Conservation (phyloP, 2,888 invertebrate genomes). For the Cheilosia urbana region DNA sequence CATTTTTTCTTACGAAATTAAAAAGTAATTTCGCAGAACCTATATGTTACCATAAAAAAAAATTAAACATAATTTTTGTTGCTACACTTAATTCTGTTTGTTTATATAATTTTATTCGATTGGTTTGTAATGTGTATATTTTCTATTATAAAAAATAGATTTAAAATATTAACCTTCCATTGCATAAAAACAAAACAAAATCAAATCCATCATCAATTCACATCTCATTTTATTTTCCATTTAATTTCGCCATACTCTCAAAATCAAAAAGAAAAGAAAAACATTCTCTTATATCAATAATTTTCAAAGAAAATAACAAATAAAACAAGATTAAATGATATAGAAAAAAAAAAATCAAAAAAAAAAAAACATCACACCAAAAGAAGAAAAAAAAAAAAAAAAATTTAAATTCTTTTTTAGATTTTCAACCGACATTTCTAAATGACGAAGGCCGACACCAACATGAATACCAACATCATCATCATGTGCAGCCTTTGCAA, state of each 20-base stretch:
- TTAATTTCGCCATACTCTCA: conserved; percentile 20
- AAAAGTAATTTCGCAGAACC: conserved; percentile 53
- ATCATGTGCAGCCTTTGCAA: conserved; percentile 38
- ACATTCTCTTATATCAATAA: conserved; percentile 43
- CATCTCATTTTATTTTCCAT: conserved; percentile 32
- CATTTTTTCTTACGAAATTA: conserved; percentile 43
- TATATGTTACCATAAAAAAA: conserved; percentile 29
- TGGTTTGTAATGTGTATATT: conserved; percentile 75
- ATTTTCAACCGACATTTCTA: conserved; percentile 63
- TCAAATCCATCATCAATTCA: conserved; percentile 40
- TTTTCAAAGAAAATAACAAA: conserved; percentile 56
- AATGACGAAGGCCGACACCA: conserved; percentile 51
- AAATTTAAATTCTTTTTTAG: conserved; percentile 69
- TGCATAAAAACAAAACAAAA: conserved; percentile 34
- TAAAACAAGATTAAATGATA: conserved; percentile 21
- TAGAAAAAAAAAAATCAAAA: conserved; percentile 17
- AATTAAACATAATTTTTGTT: conserved; percentile 45
- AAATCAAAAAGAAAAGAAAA: background rate
- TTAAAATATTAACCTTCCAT: conserved; percentile 44
- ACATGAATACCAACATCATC: conserved; percentile 32
- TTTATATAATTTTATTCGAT: conserved; percentile 68
- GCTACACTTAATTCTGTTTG: conserved; percentile 56
- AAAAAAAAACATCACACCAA: conserved; percentile 24
- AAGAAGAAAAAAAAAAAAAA: conserved; percentile 59
- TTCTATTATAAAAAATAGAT: conserved; percentile 62